These are phyloP conservation scores for Malaclemys terrapin DNA, from an alignment of 2,113 vertebrate species.

Conservation along the genomic window DNA sequence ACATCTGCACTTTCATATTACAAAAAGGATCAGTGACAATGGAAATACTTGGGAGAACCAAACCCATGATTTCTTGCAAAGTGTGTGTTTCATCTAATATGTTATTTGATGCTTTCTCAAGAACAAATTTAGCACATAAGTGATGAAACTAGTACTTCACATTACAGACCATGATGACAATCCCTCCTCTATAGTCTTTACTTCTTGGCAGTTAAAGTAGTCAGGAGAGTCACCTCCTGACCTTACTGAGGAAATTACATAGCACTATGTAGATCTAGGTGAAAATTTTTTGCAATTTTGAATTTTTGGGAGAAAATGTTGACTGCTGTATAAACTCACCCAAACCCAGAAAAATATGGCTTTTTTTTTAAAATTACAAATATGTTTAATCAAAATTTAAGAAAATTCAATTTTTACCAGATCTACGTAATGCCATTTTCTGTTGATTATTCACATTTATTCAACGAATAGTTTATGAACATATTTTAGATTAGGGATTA, in stretches of 20 bases:
- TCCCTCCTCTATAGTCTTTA: neutral
- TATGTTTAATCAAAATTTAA: neutral
- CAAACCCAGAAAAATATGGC: neutral
- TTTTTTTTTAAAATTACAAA: neutral
- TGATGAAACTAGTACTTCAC: neutral
- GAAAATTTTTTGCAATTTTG: neutral
- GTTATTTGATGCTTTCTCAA: neutral
- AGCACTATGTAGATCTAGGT: neutral
- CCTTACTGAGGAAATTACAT: neutral
- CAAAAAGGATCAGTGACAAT: neutral
- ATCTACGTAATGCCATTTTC: neutral
- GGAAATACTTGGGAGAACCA: neutral
- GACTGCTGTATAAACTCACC: rapidly evolving
- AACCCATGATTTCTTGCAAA: neutral
- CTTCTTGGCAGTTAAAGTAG: neutral
- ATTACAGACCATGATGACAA: neutral
- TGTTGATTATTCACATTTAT: neutral
- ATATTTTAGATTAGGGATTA: neutral
- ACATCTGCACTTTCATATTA: neutral
- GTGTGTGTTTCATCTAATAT: neutral
- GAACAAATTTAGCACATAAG: neutral
- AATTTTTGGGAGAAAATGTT: neutral
- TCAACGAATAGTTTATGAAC: neutral
- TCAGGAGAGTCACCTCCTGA: neutral
- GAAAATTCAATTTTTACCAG: too few relatives aligned